Evolutionary conservation across 1,140 invertebrate species (phyloP).

Genomic region (Polypedilum vanderplanki): DNA sequence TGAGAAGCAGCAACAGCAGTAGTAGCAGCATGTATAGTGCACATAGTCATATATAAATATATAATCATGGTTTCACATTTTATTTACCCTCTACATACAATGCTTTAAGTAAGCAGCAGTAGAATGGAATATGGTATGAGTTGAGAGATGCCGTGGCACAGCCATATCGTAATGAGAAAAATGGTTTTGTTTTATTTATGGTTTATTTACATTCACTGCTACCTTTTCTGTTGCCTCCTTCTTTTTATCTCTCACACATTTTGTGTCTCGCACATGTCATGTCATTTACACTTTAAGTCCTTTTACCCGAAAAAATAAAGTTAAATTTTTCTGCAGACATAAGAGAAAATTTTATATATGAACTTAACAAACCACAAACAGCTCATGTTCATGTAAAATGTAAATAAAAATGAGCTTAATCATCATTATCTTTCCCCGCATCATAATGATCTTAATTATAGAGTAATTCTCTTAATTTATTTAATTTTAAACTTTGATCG

Average conservation of each 20-base stretch:
- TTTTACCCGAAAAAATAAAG: too few relatives aligned
- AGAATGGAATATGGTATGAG: not conserved
- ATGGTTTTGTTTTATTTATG: conserved; percentile 26
- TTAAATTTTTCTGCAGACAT: too few relatives aligned
- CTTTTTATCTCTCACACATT: not conserved
- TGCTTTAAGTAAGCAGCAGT: not conserved
- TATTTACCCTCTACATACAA: not conserved
- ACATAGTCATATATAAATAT: conserved; percentile 8
- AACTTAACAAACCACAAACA: too few relatives aligned
- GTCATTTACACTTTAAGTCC: too few relatives aligned
- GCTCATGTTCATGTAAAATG: too few relatives aligned
- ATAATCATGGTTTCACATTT: conserved; percentile 19
- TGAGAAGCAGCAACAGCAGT: not conserved
- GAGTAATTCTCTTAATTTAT: too few relatives aligned
- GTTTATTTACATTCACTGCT: not conserved
- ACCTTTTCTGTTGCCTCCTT: not conserved
- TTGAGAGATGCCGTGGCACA: not conserved
- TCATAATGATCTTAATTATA: too few relatives aligned
- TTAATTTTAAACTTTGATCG: too few relatives aligned
- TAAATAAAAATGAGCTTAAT: too few relatives aligned
- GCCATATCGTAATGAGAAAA: conserved; percentile 9
- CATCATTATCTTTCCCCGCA: too few relatives aligned
- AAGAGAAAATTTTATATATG: too few relatives aligned
- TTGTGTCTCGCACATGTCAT: too few relatives aligned
- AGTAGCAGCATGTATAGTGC: not conserved